These are phyloP conservation scores for Callyntrura sp. DNA, from an alignment of 2,888 invertebrate genomes.

Conservation along the genomic window DNA sequence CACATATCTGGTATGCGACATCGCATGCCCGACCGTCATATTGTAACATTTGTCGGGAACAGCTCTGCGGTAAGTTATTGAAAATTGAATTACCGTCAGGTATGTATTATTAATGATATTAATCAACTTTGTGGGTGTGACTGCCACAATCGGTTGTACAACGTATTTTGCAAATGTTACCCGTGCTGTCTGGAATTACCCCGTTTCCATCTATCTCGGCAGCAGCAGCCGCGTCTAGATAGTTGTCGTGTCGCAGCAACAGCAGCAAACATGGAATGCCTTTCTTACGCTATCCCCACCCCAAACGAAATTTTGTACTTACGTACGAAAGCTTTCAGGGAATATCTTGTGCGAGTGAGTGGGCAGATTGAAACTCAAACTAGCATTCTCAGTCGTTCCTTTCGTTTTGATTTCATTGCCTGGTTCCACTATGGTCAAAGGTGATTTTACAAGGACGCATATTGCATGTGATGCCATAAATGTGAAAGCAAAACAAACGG, in stretches of 20 bases:
- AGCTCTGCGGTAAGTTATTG: constrained; percentile 88
- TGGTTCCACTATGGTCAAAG: background rate
- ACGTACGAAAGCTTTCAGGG: background rate
- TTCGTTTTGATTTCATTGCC: constrained; percentile 2
- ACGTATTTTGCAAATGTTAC: background rate
- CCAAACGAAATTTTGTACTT: too few relatives aligned
- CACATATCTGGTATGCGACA: constrained; percentile 92
- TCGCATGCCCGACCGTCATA: constrained; percentile 98
- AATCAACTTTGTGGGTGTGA: constrained; percentile 12
- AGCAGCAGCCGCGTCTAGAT: too few relatives aligned
- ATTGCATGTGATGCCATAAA: background rate
- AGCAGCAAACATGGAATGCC: too few relatives aligned
- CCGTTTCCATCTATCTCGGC: background rate
- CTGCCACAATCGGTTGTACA: background rate
- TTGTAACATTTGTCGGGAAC: constrained; percentile 98
- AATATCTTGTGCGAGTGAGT: background rate
- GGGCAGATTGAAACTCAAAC: background rate
- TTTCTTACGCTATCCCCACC: too few relatives aligned
- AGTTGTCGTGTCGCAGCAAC: too few relatives aligned
- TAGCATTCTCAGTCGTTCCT: background rate
- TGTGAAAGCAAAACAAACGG: background rate
- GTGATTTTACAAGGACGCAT: background rate
- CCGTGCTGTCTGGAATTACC: background rate
- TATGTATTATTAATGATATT: constrained; percentile 22
- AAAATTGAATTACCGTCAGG: constrained; percentile 4